Evolutionary conservation across 2,888 invertebrate species (phyloP).

Genomic region (Campoplex nolae): DNA sequence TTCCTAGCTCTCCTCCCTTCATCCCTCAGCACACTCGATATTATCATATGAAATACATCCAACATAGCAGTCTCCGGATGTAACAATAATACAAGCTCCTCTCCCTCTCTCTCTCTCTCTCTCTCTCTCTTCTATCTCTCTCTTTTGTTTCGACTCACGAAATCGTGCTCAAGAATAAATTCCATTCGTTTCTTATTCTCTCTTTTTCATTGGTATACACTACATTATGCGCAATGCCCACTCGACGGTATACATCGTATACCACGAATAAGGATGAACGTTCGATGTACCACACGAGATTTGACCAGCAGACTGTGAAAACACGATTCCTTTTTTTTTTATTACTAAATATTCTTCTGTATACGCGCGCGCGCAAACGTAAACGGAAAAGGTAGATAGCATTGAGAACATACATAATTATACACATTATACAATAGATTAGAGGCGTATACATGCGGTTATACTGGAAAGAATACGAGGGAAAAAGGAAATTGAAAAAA

Average conservation of each 20-base stretch:
- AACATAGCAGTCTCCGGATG: neutral
- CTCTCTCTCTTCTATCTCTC: neutral
- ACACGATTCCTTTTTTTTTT: slow-evolving; percentile 40
- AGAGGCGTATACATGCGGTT: neutral
- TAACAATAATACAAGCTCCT: slow-evolving; percentile 18
- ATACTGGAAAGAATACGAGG: neutral
- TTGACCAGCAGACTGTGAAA: slow-evolving; percentile 63
- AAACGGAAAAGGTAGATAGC: slow-evolving; percentile 8
- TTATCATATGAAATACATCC: neutral
- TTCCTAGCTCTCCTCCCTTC: neutral
- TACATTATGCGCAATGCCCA: slow-evolving; percentile 39
- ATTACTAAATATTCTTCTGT: slow-evolving; percentile 38
- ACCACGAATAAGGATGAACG: slow-evolving; percentile 62
- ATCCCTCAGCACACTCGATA: neutral
- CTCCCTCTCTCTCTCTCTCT: too few species aligned
- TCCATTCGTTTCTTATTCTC: slow-evolving; percentile 32
- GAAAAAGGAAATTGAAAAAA: neutral
- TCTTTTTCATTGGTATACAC: slow-evolving; percentile 40
- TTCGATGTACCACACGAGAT: slow-evolving; percentile 49
- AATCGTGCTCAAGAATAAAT: slow-evolving; percentile 66
- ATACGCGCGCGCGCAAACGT: neutral
- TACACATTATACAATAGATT: slow-evolving; percentile 22
- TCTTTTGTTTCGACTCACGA: slow-evolving; percentile 48
- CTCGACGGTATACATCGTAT: slow-evolving; percentile 23
- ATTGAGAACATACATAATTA: slow-evolving; percentile 8